These are phyloP conservation scores for Timema cristinae DNA, from an alignment of 2,888 invertebrate species.

Conservation along the genomic window DNA sequence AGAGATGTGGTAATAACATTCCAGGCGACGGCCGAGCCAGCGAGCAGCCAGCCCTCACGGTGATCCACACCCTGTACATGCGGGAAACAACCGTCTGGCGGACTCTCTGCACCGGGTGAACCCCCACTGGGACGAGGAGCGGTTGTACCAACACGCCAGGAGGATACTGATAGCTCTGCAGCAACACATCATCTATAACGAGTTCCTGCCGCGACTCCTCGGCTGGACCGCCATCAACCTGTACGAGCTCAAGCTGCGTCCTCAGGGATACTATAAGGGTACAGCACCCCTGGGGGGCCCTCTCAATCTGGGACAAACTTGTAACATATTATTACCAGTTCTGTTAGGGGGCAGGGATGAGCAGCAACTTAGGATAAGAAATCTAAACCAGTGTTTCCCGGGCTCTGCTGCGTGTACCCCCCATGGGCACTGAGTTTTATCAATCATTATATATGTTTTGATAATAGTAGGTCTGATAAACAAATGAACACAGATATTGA, in stretches of 20 bases:
- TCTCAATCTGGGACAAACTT: neutral
- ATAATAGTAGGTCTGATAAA: no score
- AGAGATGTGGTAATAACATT: no score
- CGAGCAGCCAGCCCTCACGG: constrained; percentile 85
- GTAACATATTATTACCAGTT: no score
- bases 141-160: constrained; percentile 75
- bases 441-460: no score
- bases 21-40: constrained; percentile 83
- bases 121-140: constrained; percentile 85
- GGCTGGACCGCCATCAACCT: constrained; percentile 86
- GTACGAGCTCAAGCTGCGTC: constrained; percentile 78
- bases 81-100: constrained; percentile 83
- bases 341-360: no score
- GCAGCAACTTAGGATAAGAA: no score
- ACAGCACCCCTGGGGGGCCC: neutral
- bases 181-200: constrained; percentile 81
- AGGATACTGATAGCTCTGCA: constrained; percentile 73
- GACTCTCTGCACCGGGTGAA: constrained; percentile 74
- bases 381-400: no score
- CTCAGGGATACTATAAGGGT: constrained; percentile 80
- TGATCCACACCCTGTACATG: constrained; percentile 83
- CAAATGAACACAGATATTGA: no score
- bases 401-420: no score
- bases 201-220: constrained; percentile 84
- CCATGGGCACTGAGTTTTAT: no score